A percentile compares a stretch with the other conserved stretches of the same genome.
These are phyloP conservation scores for Bufotes viridis DNA, from an alignment of 2,797 vertebrate genomes.

Conservation along the genomic window DNA sequence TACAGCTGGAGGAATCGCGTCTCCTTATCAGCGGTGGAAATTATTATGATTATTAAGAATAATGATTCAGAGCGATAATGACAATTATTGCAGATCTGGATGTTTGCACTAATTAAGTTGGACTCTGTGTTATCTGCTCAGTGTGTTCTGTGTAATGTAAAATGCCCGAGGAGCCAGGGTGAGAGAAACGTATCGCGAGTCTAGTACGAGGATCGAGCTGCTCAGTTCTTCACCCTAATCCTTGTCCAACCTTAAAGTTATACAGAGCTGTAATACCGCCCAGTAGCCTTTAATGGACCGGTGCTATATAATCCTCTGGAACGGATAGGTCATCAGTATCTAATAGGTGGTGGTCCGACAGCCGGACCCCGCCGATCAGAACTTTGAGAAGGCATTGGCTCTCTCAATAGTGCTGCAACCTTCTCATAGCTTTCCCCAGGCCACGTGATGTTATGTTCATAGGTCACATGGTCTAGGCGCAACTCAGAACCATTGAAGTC, in stretches of 20 bases:
- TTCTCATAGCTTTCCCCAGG: too few relatives aligned
- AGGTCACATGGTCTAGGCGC: too few relatives aligned
- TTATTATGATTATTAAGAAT: slow-evolving; percentile 60
- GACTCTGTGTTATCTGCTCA: slow-evolving; percentile 44
- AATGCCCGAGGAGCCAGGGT: background rate
- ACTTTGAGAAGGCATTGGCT: too few relatives aligned
- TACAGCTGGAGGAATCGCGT: background rate
- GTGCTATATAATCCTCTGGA: background rate
- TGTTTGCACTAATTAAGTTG: slow-evolving; percentile 50
- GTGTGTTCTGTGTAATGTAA: slow-evolving; percentile 51
- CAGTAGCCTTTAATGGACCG: background rate
- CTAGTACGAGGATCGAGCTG: background rate
- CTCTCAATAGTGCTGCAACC: too few relatives aligned
- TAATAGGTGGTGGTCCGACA: too few relatives aligned
- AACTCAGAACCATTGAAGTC: too few relatives aligned
- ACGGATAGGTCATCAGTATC: background rate
- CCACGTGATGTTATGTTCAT: too few relatives aligned
- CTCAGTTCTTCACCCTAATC: background rate
- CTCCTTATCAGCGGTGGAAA: slow-evolving; percentile 48
- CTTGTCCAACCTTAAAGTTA: background rate
- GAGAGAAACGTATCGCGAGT: background rate
- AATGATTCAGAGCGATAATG: slow-evolving; percentile 52
- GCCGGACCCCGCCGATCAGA: too few relatives aligned
- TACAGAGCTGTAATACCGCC: background rate
- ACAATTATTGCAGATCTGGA: slow-evolving; percentile 56